Conservation (phyloP, 2,797 vertebrate genomes). For the Martes flavigula region DNA sequence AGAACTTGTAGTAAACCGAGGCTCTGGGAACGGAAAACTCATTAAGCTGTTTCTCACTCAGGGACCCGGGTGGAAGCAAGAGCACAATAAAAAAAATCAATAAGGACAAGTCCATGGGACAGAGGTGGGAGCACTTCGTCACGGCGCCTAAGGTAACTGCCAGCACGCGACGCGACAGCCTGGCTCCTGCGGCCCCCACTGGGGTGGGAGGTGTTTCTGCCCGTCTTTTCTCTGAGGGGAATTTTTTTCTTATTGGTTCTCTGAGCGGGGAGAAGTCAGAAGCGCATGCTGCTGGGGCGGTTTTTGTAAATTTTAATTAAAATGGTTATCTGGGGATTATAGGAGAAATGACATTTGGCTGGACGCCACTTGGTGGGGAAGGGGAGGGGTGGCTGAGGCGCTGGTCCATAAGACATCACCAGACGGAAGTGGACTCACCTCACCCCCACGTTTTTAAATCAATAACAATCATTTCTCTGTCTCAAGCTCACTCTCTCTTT, state of each 20-base stretch:
- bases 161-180: rapidly evolving
- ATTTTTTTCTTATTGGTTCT: not conserved
- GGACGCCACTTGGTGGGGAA: not conserved
- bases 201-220: rapidly evolving
- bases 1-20: constrained; percentile 50
- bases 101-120: constrained; percentile 83
- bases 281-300: not conserved
- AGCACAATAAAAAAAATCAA: constrained; percentile 81
- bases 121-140: constrained; percentile 86
- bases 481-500: not conserved
- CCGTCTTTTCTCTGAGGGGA: not conserved
- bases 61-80: constrained; percentile 87
- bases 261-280: not conserved
- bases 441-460: not conserved
- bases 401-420: constrained; percentile 28
- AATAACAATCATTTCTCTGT: not conserved
- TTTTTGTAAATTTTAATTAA: constrained; percentile 64
- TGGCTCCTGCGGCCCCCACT: not conserved
- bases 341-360: constrained; percentile 31
- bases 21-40: constrained; percentile 53
- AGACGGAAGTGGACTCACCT: constrained; percentile 27
- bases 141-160: constrained; percentile 79
- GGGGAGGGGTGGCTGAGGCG: too few relatives aligned
- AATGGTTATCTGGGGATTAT: constrained; percentile 45
- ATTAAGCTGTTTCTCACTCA: constrained; percentile 78